Conservation (phyloP, 2,113 vertebrate genomes). For the Cyanoramphus novaezelandiae region DNA sequence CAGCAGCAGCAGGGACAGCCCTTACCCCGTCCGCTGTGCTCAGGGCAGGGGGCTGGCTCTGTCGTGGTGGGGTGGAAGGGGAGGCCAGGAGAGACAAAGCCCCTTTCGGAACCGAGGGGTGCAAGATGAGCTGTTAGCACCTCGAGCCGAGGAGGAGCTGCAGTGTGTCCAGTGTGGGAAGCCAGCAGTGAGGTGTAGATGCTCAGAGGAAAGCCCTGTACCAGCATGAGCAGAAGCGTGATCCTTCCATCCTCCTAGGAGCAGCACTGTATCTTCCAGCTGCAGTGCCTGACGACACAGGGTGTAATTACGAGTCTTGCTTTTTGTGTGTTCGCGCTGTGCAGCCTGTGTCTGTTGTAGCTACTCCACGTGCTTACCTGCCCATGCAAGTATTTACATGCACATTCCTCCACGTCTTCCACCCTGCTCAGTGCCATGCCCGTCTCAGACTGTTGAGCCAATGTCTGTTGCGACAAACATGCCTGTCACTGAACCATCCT, state of each 20-base stretch:
- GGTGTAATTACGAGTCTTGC: not conserved
- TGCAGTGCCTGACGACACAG: fast-evolving
- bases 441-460: not conserved
- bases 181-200: not conserved
- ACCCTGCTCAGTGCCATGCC: not conserved
- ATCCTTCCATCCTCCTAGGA: not conserved
- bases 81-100: not conserved
- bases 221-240: not conserved
- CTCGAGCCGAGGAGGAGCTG: not conserved
- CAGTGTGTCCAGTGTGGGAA: fast-evolving
- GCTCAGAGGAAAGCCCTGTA: not conserved
- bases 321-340: not conserved
- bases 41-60: not conserved
- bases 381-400: not conserved
- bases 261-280: not conserved
- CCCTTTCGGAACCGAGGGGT: fast-evolving
- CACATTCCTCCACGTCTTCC: fast-evolving
- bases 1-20: fast-evolving
- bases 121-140: not conserved
- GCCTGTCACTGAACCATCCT: not conserved
- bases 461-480: fast-evolving
- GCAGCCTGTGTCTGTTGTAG: not conserved
- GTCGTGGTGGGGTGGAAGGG: fast-evolving
- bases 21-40: not conserved
- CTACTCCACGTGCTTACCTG: not conserved